Conservation (phyloP, 2,888 invertebrate genomes). For the Lasioglossum pauxillum region DNA sequence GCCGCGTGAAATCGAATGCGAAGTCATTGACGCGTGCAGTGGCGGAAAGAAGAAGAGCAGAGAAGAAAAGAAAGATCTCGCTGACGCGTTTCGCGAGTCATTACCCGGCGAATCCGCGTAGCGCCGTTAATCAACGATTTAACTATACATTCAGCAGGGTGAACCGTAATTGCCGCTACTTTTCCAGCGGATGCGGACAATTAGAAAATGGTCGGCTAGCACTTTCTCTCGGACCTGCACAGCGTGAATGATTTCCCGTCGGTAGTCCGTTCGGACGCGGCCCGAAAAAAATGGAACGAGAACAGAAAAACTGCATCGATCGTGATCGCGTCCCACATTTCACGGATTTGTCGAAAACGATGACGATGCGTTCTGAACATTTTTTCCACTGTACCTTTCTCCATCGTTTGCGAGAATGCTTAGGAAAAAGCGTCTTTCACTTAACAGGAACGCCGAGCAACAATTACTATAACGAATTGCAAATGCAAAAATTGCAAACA, state of each 20-base stretch:
- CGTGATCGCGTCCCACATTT: slow-evolving; percentile 47
- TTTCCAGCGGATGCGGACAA: slow-evolving; percentile 80
- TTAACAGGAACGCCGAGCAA: neutral
- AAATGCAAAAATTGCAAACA: neutral
- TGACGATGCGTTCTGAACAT: neutral
- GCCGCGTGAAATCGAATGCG: slow-evolving; percentile 31
- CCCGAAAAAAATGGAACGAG: neutral
- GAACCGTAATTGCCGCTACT: slow-evolving; percentile 67
- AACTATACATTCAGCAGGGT: slow-evolving; percentile 38
- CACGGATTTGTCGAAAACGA: neutral
- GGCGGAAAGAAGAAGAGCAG: neutral
- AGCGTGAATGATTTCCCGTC: slow-evolving; percentile 15
- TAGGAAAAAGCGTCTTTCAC: neutral
- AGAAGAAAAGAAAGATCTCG: slow-evolving; percentile 49
- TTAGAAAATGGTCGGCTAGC: slow-evolving; percentile 80
- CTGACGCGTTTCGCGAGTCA: slow-evolving; percentile 48
- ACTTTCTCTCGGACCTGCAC: slow-evolving; percentile 76
- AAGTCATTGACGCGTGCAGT: slow-evolving; percentile 22
- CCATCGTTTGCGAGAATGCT: neutral
- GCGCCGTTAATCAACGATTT: slow-evolving; percentile 36
- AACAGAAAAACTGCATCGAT: neutral
- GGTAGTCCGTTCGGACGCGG: neutral
- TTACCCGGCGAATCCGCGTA: slow-evolving; percentile 42
- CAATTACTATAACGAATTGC: neutral
- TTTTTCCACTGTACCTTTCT: neutral